Evolutionary conservation across 2,888 invertebrate genomes (phyloP).

Genomic region (Melieria omissa): DNA sequence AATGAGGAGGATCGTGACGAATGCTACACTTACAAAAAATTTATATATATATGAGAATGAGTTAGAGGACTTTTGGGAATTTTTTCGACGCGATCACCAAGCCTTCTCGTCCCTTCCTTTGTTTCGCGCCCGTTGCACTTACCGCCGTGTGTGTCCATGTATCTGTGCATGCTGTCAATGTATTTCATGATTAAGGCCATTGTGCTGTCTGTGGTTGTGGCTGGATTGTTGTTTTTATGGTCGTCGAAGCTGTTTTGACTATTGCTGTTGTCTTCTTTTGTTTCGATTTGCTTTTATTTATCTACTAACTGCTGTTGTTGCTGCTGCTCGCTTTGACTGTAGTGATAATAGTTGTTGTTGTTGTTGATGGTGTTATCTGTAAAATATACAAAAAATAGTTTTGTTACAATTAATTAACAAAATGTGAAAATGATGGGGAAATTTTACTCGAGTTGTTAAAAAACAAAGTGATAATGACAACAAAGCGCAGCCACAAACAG

Average conservation of each 20-base stretch:
- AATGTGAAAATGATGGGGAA: not conserved
- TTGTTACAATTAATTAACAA: conserved; percentile 22
- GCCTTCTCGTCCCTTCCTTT: not conserved
- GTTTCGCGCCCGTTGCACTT: conserved; percentile 60
- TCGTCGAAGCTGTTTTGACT: conserved; percentile 7
- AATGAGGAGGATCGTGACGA: too few species aligned
- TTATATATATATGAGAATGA: too few species aligned
- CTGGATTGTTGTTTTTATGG: conserved; percentile 17
- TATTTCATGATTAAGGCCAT: conserved; percentile 87
- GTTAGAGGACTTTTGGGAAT: too few species aligned
- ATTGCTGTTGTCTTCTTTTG: conserved; percentile 8
- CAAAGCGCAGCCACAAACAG: too few species aligned
- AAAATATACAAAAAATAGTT: conserved; percentile 5
- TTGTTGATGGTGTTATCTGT: conserved; percentile 28
- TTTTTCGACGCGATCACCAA: too few species aligned
- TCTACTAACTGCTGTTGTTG: conserved; percentile 11
- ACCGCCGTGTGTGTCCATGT: conserved; percentile 88
- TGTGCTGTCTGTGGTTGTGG: conserved; percentile 54
- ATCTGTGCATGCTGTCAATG: conserved; percentile 81
- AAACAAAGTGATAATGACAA: not conserved
- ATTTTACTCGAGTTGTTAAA: not conserved
- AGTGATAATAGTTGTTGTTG: conserved; percentile 20
- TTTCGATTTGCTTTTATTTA: not conserved
- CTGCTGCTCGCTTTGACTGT: not conserved
- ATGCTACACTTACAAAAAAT: too few species aligned